Percentiles rank a stretch among this genome's conserved stretches.
phyloP scores from a whole-genome alignment of 1,140 invertebrate species.

The Drosophila lacteicornis region DNA sequence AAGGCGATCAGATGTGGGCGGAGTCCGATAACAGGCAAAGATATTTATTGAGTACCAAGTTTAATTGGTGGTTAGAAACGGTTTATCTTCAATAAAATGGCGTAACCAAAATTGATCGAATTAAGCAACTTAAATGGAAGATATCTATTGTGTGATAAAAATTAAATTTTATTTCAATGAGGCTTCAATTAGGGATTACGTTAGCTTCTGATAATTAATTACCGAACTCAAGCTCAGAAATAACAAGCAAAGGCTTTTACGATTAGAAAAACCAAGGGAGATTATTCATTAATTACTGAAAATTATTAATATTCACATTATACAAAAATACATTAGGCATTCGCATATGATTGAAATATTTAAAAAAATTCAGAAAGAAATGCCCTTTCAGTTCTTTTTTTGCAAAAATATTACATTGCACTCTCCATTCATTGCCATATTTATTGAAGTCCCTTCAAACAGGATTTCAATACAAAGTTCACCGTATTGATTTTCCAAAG shows the following conservation, averaged over 20 bases:
- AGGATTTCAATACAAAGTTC: conserved; percentile 12
- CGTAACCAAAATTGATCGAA: conserved; percentile 20
- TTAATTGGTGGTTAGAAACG: conserved; percentile 47
- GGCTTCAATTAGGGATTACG: conserved; percentile 13
- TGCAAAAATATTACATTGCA: too few relatives aligned
- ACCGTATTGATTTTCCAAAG: conserved; percentile 25
- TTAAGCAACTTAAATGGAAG: conserved; percentile 8
- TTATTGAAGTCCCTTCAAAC: background rate
- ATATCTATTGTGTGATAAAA: conserved; percentile 28
- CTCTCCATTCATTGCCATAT: background rate
- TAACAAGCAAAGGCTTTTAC: too few relatives aligned
- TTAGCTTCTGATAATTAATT: conserved; percentile 1
- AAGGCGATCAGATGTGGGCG: conserved; percentile 48
- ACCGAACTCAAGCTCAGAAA: too few relatives aligned
- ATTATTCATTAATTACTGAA: background rate
- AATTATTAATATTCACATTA: too few relatives aligned
- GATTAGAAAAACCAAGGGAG: background rate
- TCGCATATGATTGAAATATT: background rate
- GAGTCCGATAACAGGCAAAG: conserved; percentile 40
- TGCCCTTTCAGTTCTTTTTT: background rate
- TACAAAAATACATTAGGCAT: too few relatives aligned
- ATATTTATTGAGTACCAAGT: conserved; percentile 31
- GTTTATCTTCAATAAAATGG: conserved; percentile 35
- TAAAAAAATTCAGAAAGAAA: background rate
- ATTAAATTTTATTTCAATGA: conserved; percentile 18